Evolutionary conservation across 2,888 invertebrate species (phyloP), one percentile per base, ranked within the genome.

Genomic region (Eupithecia tripunctaria): DNA sequence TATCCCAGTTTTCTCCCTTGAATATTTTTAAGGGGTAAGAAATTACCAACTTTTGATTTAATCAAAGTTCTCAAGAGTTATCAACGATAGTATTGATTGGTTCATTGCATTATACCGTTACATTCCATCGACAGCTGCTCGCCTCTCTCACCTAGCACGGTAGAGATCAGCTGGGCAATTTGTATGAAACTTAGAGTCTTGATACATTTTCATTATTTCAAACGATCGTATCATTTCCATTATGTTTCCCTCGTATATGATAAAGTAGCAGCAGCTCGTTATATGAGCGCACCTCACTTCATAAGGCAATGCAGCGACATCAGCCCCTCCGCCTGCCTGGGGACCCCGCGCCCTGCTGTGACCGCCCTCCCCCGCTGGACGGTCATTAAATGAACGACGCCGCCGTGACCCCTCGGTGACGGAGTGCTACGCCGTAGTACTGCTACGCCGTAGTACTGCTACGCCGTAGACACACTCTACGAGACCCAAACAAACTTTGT

Each of bases 251-350:
- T 25, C 25, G 56, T 25, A 21, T 12, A 56, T 3, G 3, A 14
- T 56, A 56, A 56, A 56, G 10, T 14, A 56, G 21, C n/a, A 47
- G 15, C 47, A 62, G 67, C 62, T 63, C 51, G 71, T 67, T 69
- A 70, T 15, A 59, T 59, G 63, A 73, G 66, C 62, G 51, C 59
- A 67, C 64, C 67, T 59, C 67, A 63, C 63, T 47, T 66, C 60
- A 67, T 56, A 70, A 62, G 38, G 25, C 25, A 27, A 5, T 60
- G 68, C 62, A 63, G 47, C 63, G 12, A 21, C 70, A 67, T 70
- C 70, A 63, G 73, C 67, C 67, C 43, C 65, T 67, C 67, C 69
- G 56, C 38, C 67, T 21, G 38, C 38, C 41, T 5, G 21, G 63
- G 59, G 60, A 47, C 66, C 62, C 68, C 72, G 36, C 4, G 27